Base-by-base conservation (phyloP, 2,797 vertebrate genomes). In the Nothura maculosa region DNA sequence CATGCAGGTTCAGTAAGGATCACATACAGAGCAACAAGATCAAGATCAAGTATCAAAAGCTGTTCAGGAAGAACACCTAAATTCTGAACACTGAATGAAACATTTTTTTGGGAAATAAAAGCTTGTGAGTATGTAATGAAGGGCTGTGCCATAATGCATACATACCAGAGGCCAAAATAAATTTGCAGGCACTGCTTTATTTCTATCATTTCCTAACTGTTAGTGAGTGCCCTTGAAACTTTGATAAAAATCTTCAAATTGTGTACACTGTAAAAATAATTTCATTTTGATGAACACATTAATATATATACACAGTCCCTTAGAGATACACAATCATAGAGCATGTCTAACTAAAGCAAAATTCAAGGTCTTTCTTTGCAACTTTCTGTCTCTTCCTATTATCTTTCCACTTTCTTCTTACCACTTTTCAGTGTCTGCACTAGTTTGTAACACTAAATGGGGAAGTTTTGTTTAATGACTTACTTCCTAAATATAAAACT, bases 11-110 rank as follows among this genome's bases (percentile, higher is more conserved):
- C 86, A 90, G 86, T 64, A 84, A 84, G 40, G 61, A 79, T 25
- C n/a, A 81, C 36, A 68, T 17, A 68, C 8, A 55, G 55, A 88
- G 85, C 18, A 61, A 30, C 55, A 76, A 78, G 40, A 92, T 69
- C 79, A 87, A 75, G 77, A 91, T 70, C 2, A 81, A 89, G 92
- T 68, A 93, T 85, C 77, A 75, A 85, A 81, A 91, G 7, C 14
- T 69, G 20, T 72, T 72, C 66, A 50, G 81, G 83, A 95, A 48
- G 50, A 52, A 36, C 16, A 61, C 12, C 22, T 28, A 17, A 83
- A 19, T 84, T 91, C n/a, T 1, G 3, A 75, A 20, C 34, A 24
- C 45, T 68, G 42, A 78, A 13, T 21, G 67, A 87, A 61, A 63
- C 34, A 75, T 12, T 42, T 64, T 64, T 45, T 88, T 28, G 30